Evolutionary conservation across 2,888 invertebrate species (phyloP), one percentile per base, ranked within the genome.

Genomic region (Junonia oenone): DNA sequence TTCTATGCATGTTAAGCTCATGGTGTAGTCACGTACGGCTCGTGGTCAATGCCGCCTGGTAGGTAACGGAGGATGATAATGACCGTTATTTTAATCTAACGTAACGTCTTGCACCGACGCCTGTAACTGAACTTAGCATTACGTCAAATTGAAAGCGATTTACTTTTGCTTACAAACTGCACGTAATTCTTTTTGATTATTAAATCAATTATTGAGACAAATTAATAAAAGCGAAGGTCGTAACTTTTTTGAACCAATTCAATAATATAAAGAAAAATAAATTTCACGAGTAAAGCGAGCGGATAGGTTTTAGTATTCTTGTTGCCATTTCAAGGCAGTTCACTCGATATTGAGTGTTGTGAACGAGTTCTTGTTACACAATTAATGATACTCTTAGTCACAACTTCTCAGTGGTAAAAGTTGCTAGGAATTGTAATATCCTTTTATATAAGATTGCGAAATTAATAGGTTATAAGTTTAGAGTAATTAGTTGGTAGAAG

Each of bases 281-380:
- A 67, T 67, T 63, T 75, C 72, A 68, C 71, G 67, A 71, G 78
- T 81, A 81, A 81, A 83, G 80, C 81, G 80, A 86, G 71, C 75
- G 81, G 78, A 75, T 80, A 80, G 60, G 54, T 65, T 64, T 61
- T 57, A 63, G 62, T 77, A 76, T 79, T 78, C 80, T 78, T 71
- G 77, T 75, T 71, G 69, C 74, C 64, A 70, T 80, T 83, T 86
- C 88, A 88, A 89, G 88, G 88, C 81, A 69, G 82, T 86, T 82
- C 69, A 81, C 75, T 85, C 69, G 72, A 74, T 79, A 76, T 73
- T 73, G 69, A 71, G 68, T 67, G 68, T 72, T 71, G 68, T 68
- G 66, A 76, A 77, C 81, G 73, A 77, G 82, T 79, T 77, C 73
- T 71, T 66, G 76, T 87, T 86, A 83, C 87, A 85, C 86, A 87